Base-by-base conservation (phyloP, 2,888 invertebrate species). In the Anoplius nigerrimus region DNA sequence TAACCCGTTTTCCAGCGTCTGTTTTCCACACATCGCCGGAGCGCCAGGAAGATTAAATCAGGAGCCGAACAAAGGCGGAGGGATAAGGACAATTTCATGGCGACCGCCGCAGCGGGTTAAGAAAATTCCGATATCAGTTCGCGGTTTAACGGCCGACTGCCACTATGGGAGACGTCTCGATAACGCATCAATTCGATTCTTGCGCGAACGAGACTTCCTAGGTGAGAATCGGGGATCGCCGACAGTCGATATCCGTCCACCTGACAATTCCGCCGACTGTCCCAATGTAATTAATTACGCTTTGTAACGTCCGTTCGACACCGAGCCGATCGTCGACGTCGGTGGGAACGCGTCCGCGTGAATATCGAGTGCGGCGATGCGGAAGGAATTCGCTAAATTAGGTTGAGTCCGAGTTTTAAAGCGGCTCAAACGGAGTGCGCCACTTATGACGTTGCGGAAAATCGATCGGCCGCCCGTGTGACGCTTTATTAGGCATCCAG, bases 1-100 rank as follows among this genome's bases (percentile, higher is more conserved):
- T 74, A 60, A 76, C 74, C 78, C 57, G 74, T 52, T 78, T 74
- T 24, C 34, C 68, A 55, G 20, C 53, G 55, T 20, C 48, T 57
- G 66, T 69, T 76, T 56, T 67, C 62, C 63, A 48, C 58, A 69
- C 48, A 63, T 55, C 45, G 52, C 51, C 52, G n/a, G 11, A 2
- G 16, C 48, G 16, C 6, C 6, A 11, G 18, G 43, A 55, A 69
- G 59, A 62, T 69, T 60, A 71, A 72, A 71, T 68, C 69, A 34
- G n/a, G 34, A 43, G 66, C 68, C 65, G 20, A 66, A 62, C 51
- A 51, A 34, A 71, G 46, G 15, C 56, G 59, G 48, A 8, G 42
- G 34, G 56, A 24, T 27, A 20, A 46, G 54, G 43, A n/a, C 45
- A 73, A 75, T 73, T 65, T 57, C 51, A 71, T 45, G 48, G 20